Conservation (phyloP, 2,113 vertebrate species). For the Ctenodactylus gundi region DNA sequence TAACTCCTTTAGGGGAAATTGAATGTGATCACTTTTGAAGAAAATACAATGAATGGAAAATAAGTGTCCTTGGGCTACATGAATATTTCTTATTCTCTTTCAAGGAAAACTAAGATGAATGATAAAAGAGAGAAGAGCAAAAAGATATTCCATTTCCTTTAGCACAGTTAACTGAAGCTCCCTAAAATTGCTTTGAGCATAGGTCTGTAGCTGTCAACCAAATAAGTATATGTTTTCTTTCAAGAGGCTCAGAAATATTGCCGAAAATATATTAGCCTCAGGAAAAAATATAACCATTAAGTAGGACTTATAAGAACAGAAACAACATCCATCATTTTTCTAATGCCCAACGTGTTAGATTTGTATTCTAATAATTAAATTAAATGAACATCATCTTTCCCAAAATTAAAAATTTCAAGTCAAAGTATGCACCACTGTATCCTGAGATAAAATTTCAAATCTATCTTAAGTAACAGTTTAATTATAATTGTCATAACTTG, state of each 20-base stretch:
- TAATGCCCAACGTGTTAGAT: neutral
- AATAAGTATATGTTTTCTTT: neutral
- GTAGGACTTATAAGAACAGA: neutral
- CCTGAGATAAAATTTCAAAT: neutral
- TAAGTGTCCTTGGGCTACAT: neutral
- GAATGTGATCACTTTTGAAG: neutral
- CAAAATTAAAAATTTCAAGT: neutral
- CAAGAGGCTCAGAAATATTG: neutral
- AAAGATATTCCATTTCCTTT: neutral
- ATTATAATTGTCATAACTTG: neutral
- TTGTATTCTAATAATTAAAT: neutral
- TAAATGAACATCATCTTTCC: neutral
- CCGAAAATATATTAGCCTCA: neutral
- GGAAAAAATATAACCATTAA: neutral
- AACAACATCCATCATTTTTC: neutral
- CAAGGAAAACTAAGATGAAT: neutral
- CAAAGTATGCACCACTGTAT: neutral
- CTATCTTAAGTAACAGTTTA: neutral
- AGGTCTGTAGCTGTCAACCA: neutral
- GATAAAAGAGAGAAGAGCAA: neutral
- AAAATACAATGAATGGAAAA: neutral
- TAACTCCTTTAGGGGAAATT: neutral
- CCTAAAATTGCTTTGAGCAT: neutral
- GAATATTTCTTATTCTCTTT: neutral
- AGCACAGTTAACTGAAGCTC: neutral